Evolutionary conservation across 2,888 invertebrate genomes (phyloP), one percentile per base, ranked within the genome.

Genomic region (Corythucha ciliata): DNA sequence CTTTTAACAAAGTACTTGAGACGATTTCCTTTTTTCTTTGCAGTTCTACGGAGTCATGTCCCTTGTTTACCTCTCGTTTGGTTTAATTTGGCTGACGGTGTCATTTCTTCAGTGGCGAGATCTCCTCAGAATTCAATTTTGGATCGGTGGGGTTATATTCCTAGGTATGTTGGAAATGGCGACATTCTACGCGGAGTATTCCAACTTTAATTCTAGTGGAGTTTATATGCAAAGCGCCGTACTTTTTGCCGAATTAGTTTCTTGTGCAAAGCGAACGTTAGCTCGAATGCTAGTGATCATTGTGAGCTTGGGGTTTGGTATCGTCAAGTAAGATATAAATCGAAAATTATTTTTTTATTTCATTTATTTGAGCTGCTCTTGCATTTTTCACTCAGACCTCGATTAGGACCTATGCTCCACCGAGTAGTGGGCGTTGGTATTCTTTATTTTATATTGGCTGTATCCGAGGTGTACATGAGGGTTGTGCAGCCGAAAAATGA

Each of bases 241-340:
- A 63, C 73, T 90, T 56, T 77, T 85, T 58, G 94, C 93, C 1
- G 93, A 93, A 70, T 78, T 92, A 71, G 79, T 93, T 4, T 94
- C 93, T 0, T 89, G 90, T 63, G 81, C 83, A 7, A 96, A 96
- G 71, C 72, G 93, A 46, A 87, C 92, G 1, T 72, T 96, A 58
- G 89, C 94, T 0, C 74, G 93, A 58, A 91, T 94, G 83, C 73
- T 96, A 49, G 90, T 94, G 58, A 85, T 96, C 52, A 91, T 94
- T 52, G 93, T 93, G 54, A 90, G 90, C 57, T 75, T 94, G 41
- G 94, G 94, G 41, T 94, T 92, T 71, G 94, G 94, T 41, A 92
- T 94, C 62, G 92, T 93, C 58, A 93, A 92, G 86, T 86, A 66
- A 74, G 80, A 74, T 29, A 7, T 26, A 18, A 14, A 18, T 33